phyloP scores from a whole-genome alignment of 2,113 vertebrate genomes.

The human region GRCh38 chr1:220876001-220876500 shows the following conservation, averaged over 20 bases:
- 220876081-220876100: background rate
- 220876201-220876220: background rate
- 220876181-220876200: background rate
- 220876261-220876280: background rate
- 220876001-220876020: background rate
- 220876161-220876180: background rate
- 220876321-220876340: background rate
- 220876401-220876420: too few relatives aligned
- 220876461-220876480: background rate
- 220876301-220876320: background rate
- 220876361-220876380: background rate
- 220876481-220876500: background rate
- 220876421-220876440: background rate
- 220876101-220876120: background rate
- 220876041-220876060: background rate
- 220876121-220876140: background rate
- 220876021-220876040: background rate
- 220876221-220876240: background rate
- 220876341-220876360: background rate
- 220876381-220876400: background rate
- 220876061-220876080: background rate
- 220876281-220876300: background rate
- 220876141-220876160: background rate
- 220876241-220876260: background rate
- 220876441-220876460: background rate